phyloP scores from a whole-genome alignment of 2,113 vertebrate species.

The Erpornis zantholeuca region DNA sequence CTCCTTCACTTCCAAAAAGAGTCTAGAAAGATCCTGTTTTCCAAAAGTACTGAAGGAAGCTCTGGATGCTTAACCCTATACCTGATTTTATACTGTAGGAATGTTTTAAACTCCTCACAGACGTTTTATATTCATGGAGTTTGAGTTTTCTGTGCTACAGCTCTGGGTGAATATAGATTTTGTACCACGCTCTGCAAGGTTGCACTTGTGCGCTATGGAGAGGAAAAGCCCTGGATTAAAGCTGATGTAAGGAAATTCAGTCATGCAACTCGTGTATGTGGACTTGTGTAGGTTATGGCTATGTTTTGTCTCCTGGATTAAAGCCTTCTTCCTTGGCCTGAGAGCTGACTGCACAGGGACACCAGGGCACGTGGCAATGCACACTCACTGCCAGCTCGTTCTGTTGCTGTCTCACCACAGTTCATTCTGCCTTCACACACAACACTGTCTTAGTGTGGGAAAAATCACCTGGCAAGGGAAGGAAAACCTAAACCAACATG shows the following conservation, averaged over 20 bases:
- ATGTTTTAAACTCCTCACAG: not conserved
- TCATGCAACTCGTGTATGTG: not conserved
- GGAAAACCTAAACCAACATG: not conserved
- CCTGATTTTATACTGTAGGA: not conserved
- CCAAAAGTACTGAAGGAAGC: not conserved
- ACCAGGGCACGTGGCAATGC: not conserved
- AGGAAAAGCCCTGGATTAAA: not conserved
- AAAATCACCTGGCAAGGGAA: not conserved
- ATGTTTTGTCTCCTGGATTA: not conserved
- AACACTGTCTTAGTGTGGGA: not conserved
- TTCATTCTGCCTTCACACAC: not conserved
- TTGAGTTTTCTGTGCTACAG: not conserved
- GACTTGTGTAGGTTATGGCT: not conserved
- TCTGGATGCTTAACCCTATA: not conserved
- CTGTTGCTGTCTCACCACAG: not conserved
- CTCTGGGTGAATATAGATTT: not conserved
- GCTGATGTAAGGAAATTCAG: not conserved
- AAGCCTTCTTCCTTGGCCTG: not conserved
- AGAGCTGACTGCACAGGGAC: not conserved
- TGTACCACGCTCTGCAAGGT: not conserved
- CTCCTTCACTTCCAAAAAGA: not conserved
- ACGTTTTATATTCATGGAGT: not conserved
- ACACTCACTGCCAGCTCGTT: not conserved
- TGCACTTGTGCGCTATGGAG: not conserved
- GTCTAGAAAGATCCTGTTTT: not conserved